Evolutionary conservation across 2,888 invertebrate genomes (phyloP).

Genomic region (Hedychridium roseum): DNA sequence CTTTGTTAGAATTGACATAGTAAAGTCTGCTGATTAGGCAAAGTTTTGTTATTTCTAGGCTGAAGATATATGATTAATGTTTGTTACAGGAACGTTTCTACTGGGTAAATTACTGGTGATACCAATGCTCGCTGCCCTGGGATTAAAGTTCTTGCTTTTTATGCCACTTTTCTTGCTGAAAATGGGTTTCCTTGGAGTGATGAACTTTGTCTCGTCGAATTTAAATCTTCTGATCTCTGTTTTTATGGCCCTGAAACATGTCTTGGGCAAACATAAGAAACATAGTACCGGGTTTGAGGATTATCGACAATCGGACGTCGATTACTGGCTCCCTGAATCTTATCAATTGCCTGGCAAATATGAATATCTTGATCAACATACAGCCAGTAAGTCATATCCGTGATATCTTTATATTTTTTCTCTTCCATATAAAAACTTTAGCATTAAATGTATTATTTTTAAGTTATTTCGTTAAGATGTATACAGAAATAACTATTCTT

Average conservation of each 20-base stretch:
- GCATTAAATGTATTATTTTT: not conserved
- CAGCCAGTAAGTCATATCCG: not conserved
- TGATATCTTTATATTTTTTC: not conserved
- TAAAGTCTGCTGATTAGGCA: too few relatives aligned
- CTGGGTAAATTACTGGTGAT: slow-evolving; percentile 42
- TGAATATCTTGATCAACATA: not conserved
- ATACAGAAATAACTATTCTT: not conserved
- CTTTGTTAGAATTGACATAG: too few relatives aligned
- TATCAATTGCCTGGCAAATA: not conserved
- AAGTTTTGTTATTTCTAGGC: too few relatives aligned
- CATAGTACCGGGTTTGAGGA: not conserved
- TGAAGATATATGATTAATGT: not conserved
- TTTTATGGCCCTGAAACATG: slow-evolving; percentile 42
- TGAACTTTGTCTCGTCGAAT: slow-evolving; percentile 52
- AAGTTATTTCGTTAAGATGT: not conserved
- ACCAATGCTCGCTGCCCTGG: slow-evolving; percentile 49
- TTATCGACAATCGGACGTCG: not conserved
- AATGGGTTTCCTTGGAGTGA: slow-evolving; percentile 47
- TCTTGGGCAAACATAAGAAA: slow-evolving; percentile 14
- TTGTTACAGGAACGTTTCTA: slow-evolving; percentile 39
- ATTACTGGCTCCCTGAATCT: not conserved
- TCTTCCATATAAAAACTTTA: not conserved
- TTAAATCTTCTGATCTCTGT: slow-evolving; percentile 48
- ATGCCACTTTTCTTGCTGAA: slow-evolving; percentile 53
- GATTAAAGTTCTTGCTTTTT: slow-evolving; percentile 50